Conservation (phyloP, 1,140 invertebrate genomes). For the Aplysia californica region DNA sequence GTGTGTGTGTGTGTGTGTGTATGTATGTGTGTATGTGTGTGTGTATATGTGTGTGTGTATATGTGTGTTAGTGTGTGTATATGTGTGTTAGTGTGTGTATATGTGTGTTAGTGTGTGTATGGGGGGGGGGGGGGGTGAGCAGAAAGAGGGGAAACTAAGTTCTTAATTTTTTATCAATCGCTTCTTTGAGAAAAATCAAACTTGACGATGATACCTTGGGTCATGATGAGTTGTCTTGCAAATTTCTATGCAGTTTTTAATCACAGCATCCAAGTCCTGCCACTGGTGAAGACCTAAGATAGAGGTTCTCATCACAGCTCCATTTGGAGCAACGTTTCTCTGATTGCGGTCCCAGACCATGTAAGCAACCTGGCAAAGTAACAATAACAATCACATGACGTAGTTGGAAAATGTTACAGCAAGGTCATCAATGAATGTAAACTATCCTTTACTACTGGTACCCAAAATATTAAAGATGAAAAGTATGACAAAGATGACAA, state of each 20-base stretch:
- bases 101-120: not conserved
- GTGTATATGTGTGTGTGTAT: too few species aligned
- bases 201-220: slow-evolving; percentile 47
- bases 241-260: slow-evolving; percentile 54
- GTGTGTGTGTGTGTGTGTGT: too few species aligned
- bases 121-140: too few species aligned
- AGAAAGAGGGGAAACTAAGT: too few species aligned
- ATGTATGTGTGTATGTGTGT: too few species aligned
- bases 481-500: not conserved
- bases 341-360: slow-evolving; percentile 44
- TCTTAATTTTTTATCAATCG: not conserved
- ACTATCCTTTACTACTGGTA: not conserved
- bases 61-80: not conserved
- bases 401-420: too few species aligned
- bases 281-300: slow-evolving; percentile 57
- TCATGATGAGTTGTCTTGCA: slow-evolving; percentile 58
- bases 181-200: too few species aligned
- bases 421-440: too few species aligned
- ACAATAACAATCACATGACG: too few species aligned
- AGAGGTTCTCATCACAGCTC: slow-evolving; percentile 53
- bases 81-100: not conserved
- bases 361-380: not conserved
- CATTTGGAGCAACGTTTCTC: slow-evolving; percentile 50
- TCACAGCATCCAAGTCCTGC: slow-evolving; percentile 52
- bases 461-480: not conserved